A percentile compares a stretch with the other conserved stretches of the same genome.
phyloP scores from a whole-genome alignment of 2,888 invertebrate genomes.

The Tiphia femorata region DNA sequence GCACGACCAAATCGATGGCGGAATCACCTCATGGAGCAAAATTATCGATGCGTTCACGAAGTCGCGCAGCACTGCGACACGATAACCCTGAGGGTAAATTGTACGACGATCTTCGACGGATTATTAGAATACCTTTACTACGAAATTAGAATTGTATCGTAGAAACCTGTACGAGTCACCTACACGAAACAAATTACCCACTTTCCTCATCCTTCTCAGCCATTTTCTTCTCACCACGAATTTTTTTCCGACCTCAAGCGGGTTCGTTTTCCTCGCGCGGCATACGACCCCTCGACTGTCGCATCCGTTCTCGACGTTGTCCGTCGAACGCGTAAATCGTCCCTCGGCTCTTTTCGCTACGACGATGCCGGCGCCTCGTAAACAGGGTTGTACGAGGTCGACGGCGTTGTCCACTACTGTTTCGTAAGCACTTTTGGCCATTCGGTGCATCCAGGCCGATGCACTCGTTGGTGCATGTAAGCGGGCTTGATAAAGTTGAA shows the following conservation, averaged over 20 bases:
- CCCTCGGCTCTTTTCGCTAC: neutral
- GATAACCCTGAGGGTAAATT: too few species aligned
- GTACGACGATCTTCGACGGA: too few species aligned
- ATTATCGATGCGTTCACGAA: too few species aligned
- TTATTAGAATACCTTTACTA: too few species aligned
- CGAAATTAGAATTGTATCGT: too few species aligned
- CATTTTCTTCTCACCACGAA: neutral
- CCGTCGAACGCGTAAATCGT: constrained; percentile 6
- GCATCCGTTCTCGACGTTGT: constrained; percentile 1
- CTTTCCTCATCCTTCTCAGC: neutral
- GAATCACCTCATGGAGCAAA: too few species aligned
- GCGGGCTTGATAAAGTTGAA: constrained; percentile 7
- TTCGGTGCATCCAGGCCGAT: constrained; percentile 2
- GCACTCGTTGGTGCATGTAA: constrained; percentile 1
- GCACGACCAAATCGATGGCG: too few species aligned
- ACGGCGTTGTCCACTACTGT: constrained; percentile 2
- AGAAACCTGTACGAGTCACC: too few species aligned
- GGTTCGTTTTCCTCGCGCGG: neutral
- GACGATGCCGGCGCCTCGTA: neutral
- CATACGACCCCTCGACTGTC: neutral
- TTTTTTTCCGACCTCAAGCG: neutral
- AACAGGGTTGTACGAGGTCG: constrained; percentile 5
- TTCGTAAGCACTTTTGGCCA: constrained; percentile 11
- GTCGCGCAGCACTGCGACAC: too few species aligned
- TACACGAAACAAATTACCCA: too few species aligned